phyloP scores from a whole-genome alignment of 30 jellyfish, hydroid and myxozoan species.

The Chrysaora quinquecirrha region DNA sequence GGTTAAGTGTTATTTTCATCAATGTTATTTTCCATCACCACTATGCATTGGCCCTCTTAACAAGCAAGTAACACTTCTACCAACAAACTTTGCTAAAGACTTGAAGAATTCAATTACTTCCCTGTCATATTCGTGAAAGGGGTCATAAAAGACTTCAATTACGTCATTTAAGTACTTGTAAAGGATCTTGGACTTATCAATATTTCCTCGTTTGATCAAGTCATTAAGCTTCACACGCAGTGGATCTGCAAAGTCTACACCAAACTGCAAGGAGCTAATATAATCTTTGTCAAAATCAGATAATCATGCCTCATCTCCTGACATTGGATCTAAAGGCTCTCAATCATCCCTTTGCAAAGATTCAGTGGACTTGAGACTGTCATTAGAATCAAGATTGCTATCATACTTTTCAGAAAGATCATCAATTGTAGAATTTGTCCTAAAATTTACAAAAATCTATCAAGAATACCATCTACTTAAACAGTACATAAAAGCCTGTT shows the following conservation, averaged over 20 bases:
- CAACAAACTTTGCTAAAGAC: background rate
- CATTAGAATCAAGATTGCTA: background rate
- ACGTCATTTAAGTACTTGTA: conserved; percentile 24
- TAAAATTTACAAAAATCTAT: background rate
- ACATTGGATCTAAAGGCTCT: background rate
- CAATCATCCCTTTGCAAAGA: background rate
- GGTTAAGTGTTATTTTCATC: background rate
- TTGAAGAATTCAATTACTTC: conserved; percentile 16
- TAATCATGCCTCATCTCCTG: background rate
- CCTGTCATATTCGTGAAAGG: conserved; percentile 5
- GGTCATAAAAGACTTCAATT: conserved; percentile 11
- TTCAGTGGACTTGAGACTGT: background rate
- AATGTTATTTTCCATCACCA: conserved; percentile 1
- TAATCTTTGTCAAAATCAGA: background rate
- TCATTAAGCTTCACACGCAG: background rate
- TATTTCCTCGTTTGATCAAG: background rate
- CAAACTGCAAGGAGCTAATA: background rate
- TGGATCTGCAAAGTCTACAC: background rate
- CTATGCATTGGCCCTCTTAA: conserved; percentile 20
- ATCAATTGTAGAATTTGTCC: background rate
- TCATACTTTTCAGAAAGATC: background rate
- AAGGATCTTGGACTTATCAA: background rate
- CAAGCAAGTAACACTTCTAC: conserved; percentile 8
- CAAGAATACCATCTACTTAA: background rate
- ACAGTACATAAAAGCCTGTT: background rate